Evolutionary conservation across 2,113 vertebrate species (phyloP).

Genomic region (Anarrhichthys ocellatus): DNA sequence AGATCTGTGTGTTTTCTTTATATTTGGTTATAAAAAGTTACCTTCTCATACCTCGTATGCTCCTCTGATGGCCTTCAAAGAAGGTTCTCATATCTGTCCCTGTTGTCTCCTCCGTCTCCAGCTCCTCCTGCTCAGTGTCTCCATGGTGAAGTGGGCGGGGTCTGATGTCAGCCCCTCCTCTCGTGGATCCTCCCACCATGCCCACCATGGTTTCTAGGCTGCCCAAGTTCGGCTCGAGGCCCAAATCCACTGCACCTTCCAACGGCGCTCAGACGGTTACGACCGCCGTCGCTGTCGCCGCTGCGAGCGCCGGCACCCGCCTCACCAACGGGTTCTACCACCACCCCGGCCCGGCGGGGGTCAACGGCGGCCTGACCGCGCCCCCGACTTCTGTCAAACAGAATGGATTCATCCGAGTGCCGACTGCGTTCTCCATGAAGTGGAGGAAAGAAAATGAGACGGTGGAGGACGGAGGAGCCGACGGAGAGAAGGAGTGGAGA

Average conservation of each 20-base stretch:
- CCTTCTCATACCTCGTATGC: too few relatives aligned
- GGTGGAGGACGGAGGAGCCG: slow-evolving; percentile 67
- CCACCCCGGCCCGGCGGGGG: slow-evolving; percentile 52
- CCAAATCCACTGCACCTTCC: slow-evolving; percentile 41
- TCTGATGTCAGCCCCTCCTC: slow-evolving; percentile 92
- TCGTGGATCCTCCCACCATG: slow-evolving; percentile 76
- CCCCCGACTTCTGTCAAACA: slow-evolving; percentile 70
- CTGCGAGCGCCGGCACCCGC: slow-evolving; percentile 6
- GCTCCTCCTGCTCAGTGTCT: slow-evolving; percentile 45
- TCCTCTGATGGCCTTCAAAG: too few relatives aligned
- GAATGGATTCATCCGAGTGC: slow-evolving; percentile 82
- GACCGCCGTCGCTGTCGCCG: not conserved
- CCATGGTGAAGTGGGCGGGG: slow-evolving; percentile 82
- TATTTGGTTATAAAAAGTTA: too few relatives aligned
- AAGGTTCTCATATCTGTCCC: not conserved
- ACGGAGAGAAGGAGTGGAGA: slow-evolving; percentile 60
- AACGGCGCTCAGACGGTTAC: not conserved
- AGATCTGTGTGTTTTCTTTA: too few relatives aligned
- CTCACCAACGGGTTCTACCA: slow-evolving; percentile 73
- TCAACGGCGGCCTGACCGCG: not conserved
- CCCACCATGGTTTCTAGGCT: slow-evolving; percentile 92
- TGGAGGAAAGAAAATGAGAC: slow-evolving; percentile 84
- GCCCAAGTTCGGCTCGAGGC: slow-evolving; percentile 89
- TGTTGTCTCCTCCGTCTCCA: slow-evolving; percentile 8
- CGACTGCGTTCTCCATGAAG: slow-evolving; percentile 83